Conservation (phyloP, 2,888 invertebrate species). For the Schrankia costaestrigalis region DNA sequence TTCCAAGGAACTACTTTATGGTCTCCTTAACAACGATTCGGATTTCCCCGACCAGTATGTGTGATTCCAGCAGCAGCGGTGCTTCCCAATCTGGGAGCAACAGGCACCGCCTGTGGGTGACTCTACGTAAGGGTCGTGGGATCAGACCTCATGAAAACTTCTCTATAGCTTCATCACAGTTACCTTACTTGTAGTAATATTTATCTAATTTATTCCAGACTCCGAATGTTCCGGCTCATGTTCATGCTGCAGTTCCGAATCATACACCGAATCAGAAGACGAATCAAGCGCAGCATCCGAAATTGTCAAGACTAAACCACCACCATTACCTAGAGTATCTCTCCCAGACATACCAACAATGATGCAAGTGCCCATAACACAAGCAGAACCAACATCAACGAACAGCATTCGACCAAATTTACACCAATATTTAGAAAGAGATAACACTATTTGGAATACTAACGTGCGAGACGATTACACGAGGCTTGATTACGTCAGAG, state of each 20-base stretch:
- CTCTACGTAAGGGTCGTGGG: no score
- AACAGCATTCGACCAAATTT: slow-evolving; percentile 65
- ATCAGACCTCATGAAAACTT: no score
- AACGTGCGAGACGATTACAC: slow-evolving; percentile 47
- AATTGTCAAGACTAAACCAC: slow-evolving; percentile 48
- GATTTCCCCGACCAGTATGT: no score
- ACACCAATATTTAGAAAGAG: slow-evolving; percentile 69
- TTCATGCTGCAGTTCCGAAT: slow-evolving; percentile 80
- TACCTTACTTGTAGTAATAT: background rate
- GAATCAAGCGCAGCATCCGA: slow-evolving; percentile 45
- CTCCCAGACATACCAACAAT: slow-evolving; percentile 43
- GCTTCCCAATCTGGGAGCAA: no score
- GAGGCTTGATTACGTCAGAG: slow-evolving; percentile 27
- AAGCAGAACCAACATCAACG: slow-evolving; percentile 50
- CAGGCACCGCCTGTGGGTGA: no score
- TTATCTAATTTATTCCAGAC: slow-evolving; percentile 60
- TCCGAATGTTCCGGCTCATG: slow-evolving; percentile 87
- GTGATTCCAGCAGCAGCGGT: no score
- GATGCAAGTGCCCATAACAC: slow-evolving; percentile 53
- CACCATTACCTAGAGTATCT: slow-evolving; percentile 50
- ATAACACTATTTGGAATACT: slow-evolving; percentile 67
- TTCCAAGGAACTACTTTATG: no score
- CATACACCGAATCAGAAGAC: slow-evolving; percentile 54
- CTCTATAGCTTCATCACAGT: no score
- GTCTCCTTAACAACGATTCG: no score